phyloP scores from a whole-genome alignment of 2,888 invertebrate species.

The Dasypolia templi region DNA sequence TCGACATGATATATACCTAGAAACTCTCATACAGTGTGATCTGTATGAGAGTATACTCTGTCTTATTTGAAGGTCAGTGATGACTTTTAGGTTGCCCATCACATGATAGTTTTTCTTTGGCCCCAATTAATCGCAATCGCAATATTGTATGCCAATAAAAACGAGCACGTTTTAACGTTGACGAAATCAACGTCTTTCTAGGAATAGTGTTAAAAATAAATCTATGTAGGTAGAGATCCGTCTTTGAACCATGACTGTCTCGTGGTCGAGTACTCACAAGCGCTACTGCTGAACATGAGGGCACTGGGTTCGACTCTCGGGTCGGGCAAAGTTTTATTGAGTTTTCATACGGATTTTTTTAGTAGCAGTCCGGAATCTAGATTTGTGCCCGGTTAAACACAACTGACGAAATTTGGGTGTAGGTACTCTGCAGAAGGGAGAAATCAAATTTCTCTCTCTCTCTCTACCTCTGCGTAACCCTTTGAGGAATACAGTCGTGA shows the following conservation, averaged over 20 bases:
- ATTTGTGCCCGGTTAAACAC: neutral
- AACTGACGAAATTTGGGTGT: neutral
- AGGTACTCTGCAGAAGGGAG: no score
- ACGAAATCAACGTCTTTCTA: no score
- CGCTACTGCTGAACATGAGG: neutral
- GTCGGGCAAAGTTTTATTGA: neutral
- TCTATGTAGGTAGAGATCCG: neutral
- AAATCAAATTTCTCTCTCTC: no score
- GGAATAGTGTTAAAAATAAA: neutral
- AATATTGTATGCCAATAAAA: neutral
- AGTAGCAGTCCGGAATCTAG: neutral
- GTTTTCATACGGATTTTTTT: neutral
- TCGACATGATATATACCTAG: neutral
- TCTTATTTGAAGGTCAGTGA: conserved; percentile 3
- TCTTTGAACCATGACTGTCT: neutral
- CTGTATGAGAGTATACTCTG: neutral
- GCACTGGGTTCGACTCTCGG: neutral
- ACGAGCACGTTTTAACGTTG: neutral
- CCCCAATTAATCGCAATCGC: neutral
- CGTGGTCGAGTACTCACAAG: neutral
- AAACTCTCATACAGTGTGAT: no score
- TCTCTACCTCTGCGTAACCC: neutral
- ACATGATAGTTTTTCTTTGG: conserved; percentile 21
- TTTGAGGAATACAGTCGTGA: neutral
- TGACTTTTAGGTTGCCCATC: conserved; percentile 25